These are phyloP conservation scores for Sternotherus odoratus DNA, from an alignment of 2,797 vertebrate species.

Conservation along the genomic window DNA sequence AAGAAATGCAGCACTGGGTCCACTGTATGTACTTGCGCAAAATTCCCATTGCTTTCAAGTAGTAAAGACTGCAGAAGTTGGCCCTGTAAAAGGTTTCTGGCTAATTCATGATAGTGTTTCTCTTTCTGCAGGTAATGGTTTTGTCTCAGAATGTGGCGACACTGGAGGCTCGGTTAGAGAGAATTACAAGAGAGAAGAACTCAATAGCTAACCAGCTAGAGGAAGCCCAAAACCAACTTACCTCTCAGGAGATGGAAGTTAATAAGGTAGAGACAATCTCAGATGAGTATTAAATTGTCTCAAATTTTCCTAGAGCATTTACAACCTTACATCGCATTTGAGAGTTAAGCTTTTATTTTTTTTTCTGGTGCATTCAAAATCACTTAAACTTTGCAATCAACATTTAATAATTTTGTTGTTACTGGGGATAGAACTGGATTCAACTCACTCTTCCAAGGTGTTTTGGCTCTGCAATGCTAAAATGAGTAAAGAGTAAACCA, in stretches of 20 bases:
- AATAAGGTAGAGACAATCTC: slow-evolving; percentile 82
- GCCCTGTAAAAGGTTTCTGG: neutral
- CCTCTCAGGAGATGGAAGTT: slow-evolving; percentile 84
- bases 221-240: slow-evolving; percentile 83
- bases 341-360: neutral
- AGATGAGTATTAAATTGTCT: neutral
- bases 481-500: neutral
- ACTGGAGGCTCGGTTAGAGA: slow-evolving; percentile 86
- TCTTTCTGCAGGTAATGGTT: slow-evolving; percentile 81
- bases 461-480: neutral
- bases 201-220: slow-evolving; percentile 87
- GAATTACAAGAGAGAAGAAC: slow-evolving; percentile 85
- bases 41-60: neutral
- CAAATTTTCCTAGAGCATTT: neutral
- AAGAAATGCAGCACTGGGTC: neutral
- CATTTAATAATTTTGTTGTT: neutral
- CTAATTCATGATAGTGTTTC: neutral
- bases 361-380: neutral
- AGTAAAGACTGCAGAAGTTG: neutral
- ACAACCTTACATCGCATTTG: neutral
- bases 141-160: slow-evolving; percentile 87
- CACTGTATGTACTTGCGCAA: neutral
- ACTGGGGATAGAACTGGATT: neutral
- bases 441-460: neutral
- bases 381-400: neutral